Evolutionary conservation across 1,140 invertebrate genomes (phyloP).

Genomic region (Patella vulgata): DNA sequence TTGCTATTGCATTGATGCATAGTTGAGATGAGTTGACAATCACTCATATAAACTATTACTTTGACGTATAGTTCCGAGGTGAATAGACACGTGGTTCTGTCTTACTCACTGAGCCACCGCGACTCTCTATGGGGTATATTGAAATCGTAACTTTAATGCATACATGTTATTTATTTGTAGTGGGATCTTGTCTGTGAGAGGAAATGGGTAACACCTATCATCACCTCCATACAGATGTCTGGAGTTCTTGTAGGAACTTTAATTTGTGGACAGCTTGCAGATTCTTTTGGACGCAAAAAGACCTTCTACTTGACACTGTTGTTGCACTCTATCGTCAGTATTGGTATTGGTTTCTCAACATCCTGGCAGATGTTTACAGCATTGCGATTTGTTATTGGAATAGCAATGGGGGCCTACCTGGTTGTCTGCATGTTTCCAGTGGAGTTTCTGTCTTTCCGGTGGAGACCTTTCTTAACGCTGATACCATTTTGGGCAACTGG

Average conservation of each 20-base stretch:
- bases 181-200: constrained; percentile 43
- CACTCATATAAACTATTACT: too few species aligned
- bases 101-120: too few species aligned
- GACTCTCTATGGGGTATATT: too few species aligned
- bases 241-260: constrained; percentile 41
- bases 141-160: too few species aligned
- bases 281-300: constrained; percentile 36
- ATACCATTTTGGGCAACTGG: constrained; percentile 20
- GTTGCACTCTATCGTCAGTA: constrained; percentile 14
- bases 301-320: constrained; percentile 22
- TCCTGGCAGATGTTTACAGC: constrained; percentile 41
- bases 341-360: constrained; percentile 21
- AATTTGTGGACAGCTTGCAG: constrained; percentile 36
- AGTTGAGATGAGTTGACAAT: too few species aligned
- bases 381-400: constrained; percentile 35
- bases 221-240: constrained; percentile 43
- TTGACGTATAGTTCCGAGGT: too few species aligned
- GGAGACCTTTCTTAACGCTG: constrained; percentile 2
- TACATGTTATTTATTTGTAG: constrained; percentile 38
- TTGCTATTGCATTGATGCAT: too few species aligned
- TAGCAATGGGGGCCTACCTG: constrained; percentile 9
- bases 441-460: constrained; percentile 13
- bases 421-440: constrained; percentile 8
- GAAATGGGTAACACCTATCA: constrained; percentile 22
- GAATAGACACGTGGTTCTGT: too few species aligned